A percentile compares a stretch with the other conserved stretches of the same genome.
Conservation (phyloP, 2,797 vertebrate genomes). For the Sciaenops ocellatus region DNA sequence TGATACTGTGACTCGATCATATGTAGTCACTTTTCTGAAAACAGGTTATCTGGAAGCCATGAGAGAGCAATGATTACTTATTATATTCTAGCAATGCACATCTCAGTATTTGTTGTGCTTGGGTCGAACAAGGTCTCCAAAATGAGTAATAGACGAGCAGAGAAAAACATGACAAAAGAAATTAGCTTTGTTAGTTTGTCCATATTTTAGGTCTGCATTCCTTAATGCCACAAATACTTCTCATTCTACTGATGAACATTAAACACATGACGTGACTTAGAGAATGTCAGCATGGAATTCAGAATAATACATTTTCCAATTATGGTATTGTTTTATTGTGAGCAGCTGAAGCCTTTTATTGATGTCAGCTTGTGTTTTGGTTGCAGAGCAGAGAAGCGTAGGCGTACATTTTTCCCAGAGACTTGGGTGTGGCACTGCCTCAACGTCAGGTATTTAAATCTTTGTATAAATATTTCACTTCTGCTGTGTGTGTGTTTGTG, state of each 20-base stretch:
- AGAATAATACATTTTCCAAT: conserved; percentile 69
- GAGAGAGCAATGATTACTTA: conserved; percentile 40
- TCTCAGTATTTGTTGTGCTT: conserved; percentile 29
- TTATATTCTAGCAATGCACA: conserved; percentile 7
- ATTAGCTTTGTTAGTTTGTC: conserved; percentile 40
- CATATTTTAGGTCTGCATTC: conserved; percentile 48
- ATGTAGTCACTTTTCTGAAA: conserved; percentile 27
- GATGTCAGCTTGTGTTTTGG: conserved; percentile 76
- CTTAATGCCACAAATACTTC: conserved; percentile 44
- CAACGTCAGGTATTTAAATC: conserved; percentile 90
- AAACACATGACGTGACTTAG: conserved; percentile 70
- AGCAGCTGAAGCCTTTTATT: conserved; percentile 72
- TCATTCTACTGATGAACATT: conserved; percentile 60
- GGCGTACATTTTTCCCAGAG: conserved; percentile 95
- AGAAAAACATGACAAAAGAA: conserved; percentile 57
- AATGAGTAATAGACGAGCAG: conserved; percentile 25
- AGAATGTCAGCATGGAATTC: conserved; percentile 65
- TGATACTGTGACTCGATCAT: conserved; percentile 33
- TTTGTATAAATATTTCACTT: conserved; percentile 58
- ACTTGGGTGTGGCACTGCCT: conserved; percentile 95
- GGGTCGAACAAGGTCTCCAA: conserved; percentile 44
- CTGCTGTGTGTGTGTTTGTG: conserved; percentile 77
- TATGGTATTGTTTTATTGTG: conserved; percentile 73
- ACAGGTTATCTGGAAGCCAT: conserved; percentile 30
- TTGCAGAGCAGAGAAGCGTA: conserved; percentile 90